phyloP scores from a whole-genome alignment of 2,113 vertebrate species.

The Mystacornis crossleyi region DNA sequence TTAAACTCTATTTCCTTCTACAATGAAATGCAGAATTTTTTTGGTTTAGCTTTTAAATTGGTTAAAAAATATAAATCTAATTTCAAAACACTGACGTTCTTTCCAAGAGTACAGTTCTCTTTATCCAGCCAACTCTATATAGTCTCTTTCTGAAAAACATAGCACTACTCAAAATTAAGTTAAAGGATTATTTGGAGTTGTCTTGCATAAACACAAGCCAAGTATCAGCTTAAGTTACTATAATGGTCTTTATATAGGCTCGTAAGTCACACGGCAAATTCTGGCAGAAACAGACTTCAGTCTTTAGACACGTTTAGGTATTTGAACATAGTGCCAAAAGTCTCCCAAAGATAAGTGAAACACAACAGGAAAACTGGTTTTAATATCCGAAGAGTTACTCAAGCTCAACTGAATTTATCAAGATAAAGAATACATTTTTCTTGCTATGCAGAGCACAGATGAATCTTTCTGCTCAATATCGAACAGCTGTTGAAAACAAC shows the following conservation, averaged over 20 bases:
- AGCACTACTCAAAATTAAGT: constrained; percentile 6
- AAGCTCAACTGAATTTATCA: constrained; percentile 31
- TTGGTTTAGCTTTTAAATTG: background rate
- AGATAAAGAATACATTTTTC: constrained; percentile 38
- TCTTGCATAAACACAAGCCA: constrained; percentile 34
- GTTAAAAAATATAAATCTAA: background rate
- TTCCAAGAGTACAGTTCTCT: background rate
- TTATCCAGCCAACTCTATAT: background rate
- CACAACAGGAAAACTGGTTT: constrained; percentile 40
- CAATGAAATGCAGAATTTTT: background rate
- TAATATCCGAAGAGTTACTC: constrained; percentile 11
- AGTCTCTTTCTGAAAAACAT: background rate
- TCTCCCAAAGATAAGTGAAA: constrained; percentile 36
- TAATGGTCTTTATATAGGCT: background rate
- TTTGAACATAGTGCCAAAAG: constrained; percentile 1
- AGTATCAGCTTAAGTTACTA: constrained; percentile 34
- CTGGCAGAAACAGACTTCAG: constrained; percentile 20
- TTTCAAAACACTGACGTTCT: background rate
- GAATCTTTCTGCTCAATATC: background rate
- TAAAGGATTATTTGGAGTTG: constrained; percentile 42
- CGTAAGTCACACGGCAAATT: background rate
- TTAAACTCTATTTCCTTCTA: background rate
- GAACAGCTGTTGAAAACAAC: constrained; percentile 23
- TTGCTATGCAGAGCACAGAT: background rate
- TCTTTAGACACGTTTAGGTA: background rate